Evolutionary conservation across 2,113 vertebrate species (phyloP), one percentile per base, ranked within the genome.

Genomic region (Cercopithecus mona): DNA sequence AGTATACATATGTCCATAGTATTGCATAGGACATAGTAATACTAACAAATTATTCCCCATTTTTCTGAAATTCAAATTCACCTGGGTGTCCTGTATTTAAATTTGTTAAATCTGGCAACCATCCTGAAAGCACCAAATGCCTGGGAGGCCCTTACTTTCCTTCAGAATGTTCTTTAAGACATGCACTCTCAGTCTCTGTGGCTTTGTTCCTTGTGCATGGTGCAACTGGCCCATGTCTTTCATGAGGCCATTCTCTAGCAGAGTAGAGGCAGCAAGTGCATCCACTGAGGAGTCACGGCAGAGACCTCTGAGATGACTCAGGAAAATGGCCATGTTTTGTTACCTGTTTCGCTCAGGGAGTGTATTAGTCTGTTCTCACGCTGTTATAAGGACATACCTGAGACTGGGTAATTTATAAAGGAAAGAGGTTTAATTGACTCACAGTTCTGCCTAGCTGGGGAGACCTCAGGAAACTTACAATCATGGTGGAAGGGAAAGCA

Each of bases 61-160:
- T 94, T 90, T 40, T 50, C 8, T 82, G 27, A 96, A 80, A 96
- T 43, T 85, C 27, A 88, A 20, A 91, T 85, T 76, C 59, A 32
- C 20, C 23, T 70, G 43, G 50, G 7, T 13, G 30, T 55, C 50
- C 40, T 75, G 3, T 50, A n/a, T 92, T 88, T 92, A 78, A 88
- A 75, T 75, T 92, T 45, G 32, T 23, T 18, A 59, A 59, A 79
- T 30, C 66, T 82, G 70, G 30, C 23, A 81, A 22, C 32, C 8
- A 38, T 93, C 40, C 50, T 89, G 35, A 78, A 59, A 83, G 59
- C 32, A 76, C 3, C 35, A 88, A 66, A 52, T 32, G 3, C 6
- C 20, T 14, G 4, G 2, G 17, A 43, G 32, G 10, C 5, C 27
- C 16, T 75, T 59, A 4, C 14, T 86, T 87, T 76, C 23, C 59